These are phyloP conservation scores for Actinia equina DNA, from an alignment of 64 coral and sea anemone species.

Conservation along the genomic window DNA sequence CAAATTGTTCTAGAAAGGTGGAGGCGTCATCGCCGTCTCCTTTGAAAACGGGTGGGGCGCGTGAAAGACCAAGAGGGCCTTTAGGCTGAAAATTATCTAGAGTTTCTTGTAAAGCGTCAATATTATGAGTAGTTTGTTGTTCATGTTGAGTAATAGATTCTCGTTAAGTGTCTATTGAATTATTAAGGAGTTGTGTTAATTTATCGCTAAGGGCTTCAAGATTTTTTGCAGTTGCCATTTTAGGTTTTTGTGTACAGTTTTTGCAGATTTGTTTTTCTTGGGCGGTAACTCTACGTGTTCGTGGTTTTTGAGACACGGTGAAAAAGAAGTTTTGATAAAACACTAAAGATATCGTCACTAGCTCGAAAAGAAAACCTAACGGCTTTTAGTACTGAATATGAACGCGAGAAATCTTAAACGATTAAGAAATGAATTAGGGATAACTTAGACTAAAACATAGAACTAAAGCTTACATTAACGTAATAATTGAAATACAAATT, in stretches of 20 bases:
- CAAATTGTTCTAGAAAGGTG: neutral
- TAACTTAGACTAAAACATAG: too few species aligned
- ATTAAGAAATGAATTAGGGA: too few species aligned
- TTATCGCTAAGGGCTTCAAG: neutral
- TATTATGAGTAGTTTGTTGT: neutral
- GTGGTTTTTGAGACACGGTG: neutral
- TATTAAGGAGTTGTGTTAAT: neutral
- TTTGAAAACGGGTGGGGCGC: neutral
- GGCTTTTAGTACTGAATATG: slow-evolving; percentile 30
- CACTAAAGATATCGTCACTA: neutral
- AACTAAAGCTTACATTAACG: too few species aligned
- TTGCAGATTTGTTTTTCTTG: neutral
- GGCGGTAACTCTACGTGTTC: neutral
- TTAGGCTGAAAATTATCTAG: slow-evolving; percentile 10
- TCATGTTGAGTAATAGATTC: neutral
- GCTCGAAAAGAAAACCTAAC: neutral
- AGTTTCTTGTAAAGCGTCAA: neutral
- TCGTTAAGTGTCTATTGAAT: neutral
- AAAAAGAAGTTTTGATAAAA: neutral
- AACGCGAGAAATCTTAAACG: too few species aligned
- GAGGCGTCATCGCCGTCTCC: neutral
- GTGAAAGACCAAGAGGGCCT: neutral
- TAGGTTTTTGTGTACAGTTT: neutral
- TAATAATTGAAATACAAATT: too few species aligned
- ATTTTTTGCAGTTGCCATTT: neutral